Evolutionary conservation across 2,888 invertebrate species (phyloP), one percentile per base, ranked within the genome.

Genomic region (Catocala fraxini): DNA sequence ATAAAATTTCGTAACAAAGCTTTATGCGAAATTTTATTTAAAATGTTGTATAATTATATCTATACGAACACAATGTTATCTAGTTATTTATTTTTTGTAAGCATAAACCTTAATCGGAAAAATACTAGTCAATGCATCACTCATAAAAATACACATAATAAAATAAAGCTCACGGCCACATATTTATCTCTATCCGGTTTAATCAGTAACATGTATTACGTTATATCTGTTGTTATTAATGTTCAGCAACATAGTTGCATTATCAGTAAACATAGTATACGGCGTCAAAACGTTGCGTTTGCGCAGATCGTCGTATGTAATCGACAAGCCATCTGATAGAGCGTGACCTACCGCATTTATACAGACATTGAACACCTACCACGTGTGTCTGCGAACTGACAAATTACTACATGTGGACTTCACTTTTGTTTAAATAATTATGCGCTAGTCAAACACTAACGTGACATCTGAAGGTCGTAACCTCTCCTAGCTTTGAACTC

Each of bases 271-370:
- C 64, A 67, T 56, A 56, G 59, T 60, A 66, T 76, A 69, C 68
- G 67, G 63, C 68, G 80, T 80, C 81, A 84, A 81, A 58, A 51
- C 48, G 62, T 52, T 54, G 74, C 63, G 55, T 68, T 62, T 72
- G 72, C 73, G 70, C 65, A 67, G 56, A 73, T 68, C 65, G 67
- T 46, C 60, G 59, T 65, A 63, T 75, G 71, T 71, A 75, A 80
- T 75, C 77, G 64, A 68, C 74, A 56, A 65, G 71, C 53, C 66
- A 76, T 84, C 76, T 71, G 80, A 81, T 80, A 81, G 71, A 77
- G 70, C 81, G 71, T 72, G 83, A 84, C 82, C 83, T 83, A 84
- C 83, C 83, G 77, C 81, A 84, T 81, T 78, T 60, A 56, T 73
- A 71, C 15, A 46, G 9, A 46, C 46, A 15, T 46, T 46, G 46